Percentiles rank a stretch among this genome's conserved stretches.
These are phyloP conservation scores for Oplegnathus fasciatus DNA, from an alignment of 2,113 vertebrate genomes.

Conservation along the genomic window DNA sequence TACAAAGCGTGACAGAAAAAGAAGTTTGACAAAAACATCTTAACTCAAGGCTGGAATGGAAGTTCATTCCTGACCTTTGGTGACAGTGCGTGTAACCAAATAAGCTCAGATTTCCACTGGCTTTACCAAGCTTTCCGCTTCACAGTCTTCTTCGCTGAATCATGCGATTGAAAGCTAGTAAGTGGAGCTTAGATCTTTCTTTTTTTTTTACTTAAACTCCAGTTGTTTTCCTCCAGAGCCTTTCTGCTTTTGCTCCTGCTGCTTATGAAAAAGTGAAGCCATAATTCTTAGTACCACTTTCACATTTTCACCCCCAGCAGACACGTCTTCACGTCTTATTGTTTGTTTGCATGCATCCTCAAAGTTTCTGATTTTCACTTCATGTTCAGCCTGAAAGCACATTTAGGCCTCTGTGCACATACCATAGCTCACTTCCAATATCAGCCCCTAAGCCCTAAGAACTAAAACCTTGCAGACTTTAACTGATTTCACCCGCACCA, in stretches of 20 bases:
- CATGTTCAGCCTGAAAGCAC: constrained; percentile 6
- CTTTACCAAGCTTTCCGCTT: not conserved
- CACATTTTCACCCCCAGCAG: not conserved
- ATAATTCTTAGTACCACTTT: not conserved
- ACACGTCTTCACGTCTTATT: not conserved
- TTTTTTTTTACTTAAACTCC: not conserved
- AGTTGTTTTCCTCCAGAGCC: not conserved
- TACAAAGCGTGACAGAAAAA: not conserved
- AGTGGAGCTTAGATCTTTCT: not conserved
- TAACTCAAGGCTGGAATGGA: not conserved
- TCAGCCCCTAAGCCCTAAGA: not conserved
- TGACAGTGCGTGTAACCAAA: not conserved
- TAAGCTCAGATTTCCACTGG: not conserved
- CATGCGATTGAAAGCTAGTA: not conserved
- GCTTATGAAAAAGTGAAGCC: constrained; percentile 4
- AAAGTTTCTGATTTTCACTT: not conserved
- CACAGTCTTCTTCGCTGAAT: not conserved
- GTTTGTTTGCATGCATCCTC: not conserved
- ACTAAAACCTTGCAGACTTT: not conserved
- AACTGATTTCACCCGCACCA: constrained; percentile 3
- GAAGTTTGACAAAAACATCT: not conserved
- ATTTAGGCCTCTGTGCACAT: not conserved
- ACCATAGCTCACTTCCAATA: not conserved
- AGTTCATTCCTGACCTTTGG: not conserved
- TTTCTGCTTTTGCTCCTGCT: not conserved